Base-by-base conservation (phyloP, 2,797 vertebrate genomes). In the Brotula barbata region DNA sequence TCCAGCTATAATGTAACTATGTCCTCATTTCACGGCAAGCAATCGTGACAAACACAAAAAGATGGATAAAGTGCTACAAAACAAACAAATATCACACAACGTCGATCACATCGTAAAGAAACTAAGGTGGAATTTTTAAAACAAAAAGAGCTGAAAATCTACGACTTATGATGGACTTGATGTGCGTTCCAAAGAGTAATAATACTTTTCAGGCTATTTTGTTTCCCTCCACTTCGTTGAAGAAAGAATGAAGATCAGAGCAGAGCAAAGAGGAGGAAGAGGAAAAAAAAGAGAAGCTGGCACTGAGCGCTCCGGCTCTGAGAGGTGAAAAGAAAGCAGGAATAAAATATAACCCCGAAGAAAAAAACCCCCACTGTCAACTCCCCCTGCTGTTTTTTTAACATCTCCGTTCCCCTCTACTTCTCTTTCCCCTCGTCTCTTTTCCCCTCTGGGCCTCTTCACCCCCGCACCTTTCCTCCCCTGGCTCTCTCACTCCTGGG, bases 1-100 rank as follows among this genome's bases (percentile, higher is more conserved):
- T 72, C 58, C 64, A 68, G 62, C 66, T 62, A 55, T 58, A 73
- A 58, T 2, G 23, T 64, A 76, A 61, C 54, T 41, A 51, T 43
- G 37, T 37, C 16, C 19, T 22, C 23, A 11, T 53, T 75, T 40
- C 39, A 60, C 52, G 10, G 23, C 20, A 42, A 42, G 44, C 59
- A 19, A 66, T 6, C 28, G 49, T 28, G 40, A 75, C 48, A 48
- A 55, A 87, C 58, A 77, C 80, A 79, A 78, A 80, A 84, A 83
- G 64, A 75, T 68, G 58, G 80, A 77, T 86, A 89, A 90, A 88
- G 84, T 89, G 85, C 84, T 63, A 62, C 47, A 43, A 75, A 75
- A 73, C 33, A 58, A 75, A 50, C 8, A 14, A 40, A 66, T 54
- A 42, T 64, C 71, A 40, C 40, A 50, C n/a, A n/a, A n/a, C n/a